Evolutionary conservation across 2,888 invertebrate genomes (phyloP).

Genomic region (Cataglyphis altisquamis): DNA sequence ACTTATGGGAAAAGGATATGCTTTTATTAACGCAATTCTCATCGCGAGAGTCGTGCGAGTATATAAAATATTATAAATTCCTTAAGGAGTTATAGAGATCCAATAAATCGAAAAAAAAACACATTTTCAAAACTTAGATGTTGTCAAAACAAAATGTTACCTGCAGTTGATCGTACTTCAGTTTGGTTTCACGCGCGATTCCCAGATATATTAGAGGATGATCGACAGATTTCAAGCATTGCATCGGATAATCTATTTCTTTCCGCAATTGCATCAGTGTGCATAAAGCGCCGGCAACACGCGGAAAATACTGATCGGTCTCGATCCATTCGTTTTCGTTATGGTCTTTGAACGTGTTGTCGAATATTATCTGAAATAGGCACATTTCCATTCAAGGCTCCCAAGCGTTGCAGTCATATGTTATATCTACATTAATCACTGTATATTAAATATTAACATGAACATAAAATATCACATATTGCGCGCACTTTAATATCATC

Average conservation of each 20-base stretch:
- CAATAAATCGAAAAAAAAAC: neutral
- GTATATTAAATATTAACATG: neutral
- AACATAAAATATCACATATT: neutral
- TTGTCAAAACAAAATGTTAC: constrained; percentile 66
- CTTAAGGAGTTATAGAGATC: neutral
- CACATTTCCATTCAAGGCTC: neutral
- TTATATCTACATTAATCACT: constrained; percentile 18
- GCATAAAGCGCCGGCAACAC: constrained; percentile 91
- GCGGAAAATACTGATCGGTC: constrained; percentile 91
- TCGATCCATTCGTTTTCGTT: constrained; percentile 75
- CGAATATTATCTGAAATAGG: constrained; percentile 75
- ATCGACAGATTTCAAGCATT: constrained; percentile 89
- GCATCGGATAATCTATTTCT: constrained; percentile 88
- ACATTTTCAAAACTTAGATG: neutral
- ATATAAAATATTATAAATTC: neutral
- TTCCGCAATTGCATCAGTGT: constrained; percentile 90
- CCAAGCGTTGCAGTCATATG: neutral
- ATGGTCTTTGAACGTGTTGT: constrained; percentile 70
- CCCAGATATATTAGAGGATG: constrained; percentile 87
- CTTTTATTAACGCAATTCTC: constrained; percentile 20
- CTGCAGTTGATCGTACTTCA: constrained; percentile 77
- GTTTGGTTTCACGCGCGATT: constrained; percentile 69
- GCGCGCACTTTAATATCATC: constrained; percentile 89
- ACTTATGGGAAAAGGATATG: constrained; percentile 64
- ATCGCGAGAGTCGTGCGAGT: neutral